A percentile compares a stretch with the other conserved stretches of the same genome.
Evolutionary conservation across 35 echinoderm and acorn worm genomes (phyloP).

Genomic region (Heliocidaris tuberculata): DNA sequence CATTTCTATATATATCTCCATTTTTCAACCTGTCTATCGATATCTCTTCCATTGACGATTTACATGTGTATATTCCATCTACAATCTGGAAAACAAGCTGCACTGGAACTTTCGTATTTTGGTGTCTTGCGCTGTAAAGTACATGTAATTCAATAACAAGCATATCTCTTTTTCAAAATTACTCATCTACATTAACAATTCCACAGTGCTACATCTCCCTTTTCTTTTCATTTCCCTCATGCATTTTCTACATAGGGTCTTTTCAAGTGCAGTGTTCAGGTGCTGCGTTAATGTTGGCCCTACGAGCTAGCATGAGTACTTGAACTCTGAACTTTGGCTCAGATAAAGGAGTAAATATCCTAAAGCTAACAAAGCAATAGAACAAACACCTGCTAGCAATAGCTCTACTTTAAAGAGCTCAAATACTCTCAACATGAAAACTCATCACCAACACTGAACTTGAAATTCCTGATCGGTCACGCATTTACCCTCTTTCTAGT

Average conservation of each 20-base stretch:
- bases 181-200: not conserved
- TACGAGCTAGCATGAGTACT: not conserved
- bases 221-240: not conserved
- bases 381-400: too few relatives aligned
- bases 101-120: not conserved
- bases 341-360: not conserved
- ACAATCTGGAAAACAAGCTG: not conserved
- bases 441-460: not conserved
- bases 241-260: not conserved
- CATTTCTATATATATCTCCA: not conserved
- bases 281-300: not conserved
- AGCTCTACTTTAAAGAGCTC: not conserved
- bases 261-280: not conserved
- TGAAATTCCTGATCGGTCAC: not conserved
- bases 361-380: not conserved
- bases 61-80: not conserved
- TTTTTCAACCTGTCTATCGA: not conserved
- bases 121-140: not conserved
- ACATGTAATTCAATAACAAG: not conserved
- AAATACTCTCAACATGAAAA: not conserved
- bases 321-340: too few relatives aligned
- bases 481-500: not conserved
- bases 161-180: not conserved
- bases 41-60: not conserved
- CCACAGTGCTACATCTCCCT: not conserved